These are phyloP conservation scores for Chironomus tentans DNA, from an alignment of 2,888 invertebrate genomes.

Conservation along the genomic window DNA sequence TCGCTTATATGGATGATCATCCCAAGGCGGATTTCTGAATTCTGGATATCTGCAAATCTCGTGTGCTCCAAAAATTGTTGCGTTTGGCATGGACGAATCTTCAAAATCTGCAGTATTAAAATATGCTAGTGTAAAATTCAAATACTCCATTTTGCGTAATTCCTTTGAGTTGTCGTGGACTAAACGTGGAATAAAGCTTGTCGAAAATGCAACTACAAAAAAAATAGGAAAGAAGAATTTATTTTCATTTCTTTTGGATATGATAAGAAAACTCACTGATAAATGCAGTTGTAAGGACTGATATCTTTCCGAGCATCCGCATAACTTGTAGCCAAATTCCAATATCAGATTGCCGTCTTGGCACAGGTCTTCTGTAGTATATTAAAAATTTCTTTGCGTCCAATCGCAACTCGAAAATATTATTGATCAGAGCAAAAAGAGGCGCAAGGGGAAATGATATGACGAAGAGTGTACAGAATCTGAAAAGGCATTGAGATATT, in stretches of 20 bases:
- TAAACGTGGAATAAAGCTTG: conserved; percentile 69
- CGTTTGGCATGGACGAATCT: conserved; percentile 30
- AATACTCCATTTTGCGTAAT: conserved; percentile 40
- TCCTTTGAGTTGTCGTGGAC: conserved; percentile 46
- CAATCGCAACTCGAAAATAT: conserved; percentile 70
- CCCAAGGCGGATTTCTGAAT: conserved; percentile 49
- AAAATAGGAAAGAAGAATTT: neutral
- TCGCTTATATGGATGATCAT: conserved; percentile 47
- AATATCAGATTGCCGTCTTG: conserved; percentile 62
- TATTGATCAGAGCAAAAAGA: conserved; percentile 70
- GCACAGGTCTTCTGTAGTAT: conserved; percentile 63
- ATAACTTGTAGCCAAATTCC: conserved; percentile 73
- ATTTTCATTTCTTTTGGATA: neutral
- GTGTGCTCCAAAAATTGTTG: conserved; percentile 35
- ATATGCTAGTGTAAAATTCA: conserved; percentile 58
- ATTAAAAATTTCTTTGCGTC: conserved; percentile 75
- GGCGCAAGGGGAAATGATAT: conserved; percentile 80
- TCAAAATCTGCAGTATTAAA: conserved; percentile 56
- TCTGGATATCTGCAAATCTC: conserved; percentile 56
- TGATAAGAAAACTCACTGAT: conserved; percentile 1
- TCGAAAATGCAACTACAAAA: conserved; percentile 60
- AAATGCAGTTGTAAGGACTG: conserved; percentile 16
- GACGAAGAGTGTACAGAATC: conserved; percentile 59
- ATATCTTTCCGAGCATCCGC: conserved; percentile 61
- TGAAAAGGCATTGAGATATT: too few relatives aligned